Evolutionary conservation across 2,888 invertebrate genomes (phyloP), one percentile per base, ranked within the genome.

Genomic region (Volucella zonaria): DNA sequence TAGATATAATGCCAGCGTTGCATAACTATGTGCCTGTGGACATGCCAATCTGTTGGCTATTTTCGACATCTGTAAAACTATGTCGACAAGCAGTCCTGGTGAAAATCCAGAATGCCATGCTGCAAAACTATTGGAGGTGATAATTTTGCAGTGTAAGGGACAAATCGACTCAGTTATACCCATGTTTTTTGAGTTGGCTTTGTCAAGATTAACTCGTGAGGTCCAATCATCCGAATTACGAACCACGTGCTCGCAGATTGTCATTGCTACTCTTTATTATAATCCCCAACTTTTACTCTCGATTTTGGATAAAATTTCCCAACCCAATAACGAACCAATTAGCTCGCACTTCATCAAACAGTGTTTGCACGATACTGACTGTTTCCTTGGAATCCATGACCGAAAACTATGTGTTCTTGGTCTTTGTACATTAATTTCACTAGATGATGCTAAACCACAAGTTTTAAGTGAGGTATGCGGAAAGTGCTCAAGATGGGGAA

Each of bases 81-180:
- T 96, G 88, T 90, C 95, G 85, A 94, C 94, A 56, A 93, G n/a
- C n/a, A n/a, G n/a, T n/a, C n/a, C 95, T 31, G 97, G 96, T 3
- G 99, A 99, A 92, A 97, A 98, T 89, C 95, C 96, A 1, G 98
- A 99, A 92, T 96, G 98, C 88, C 97, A 99, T 91, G 99, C 99
- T 18, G 99, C 98, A 56, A 99, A 99, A 93, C 93, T 99, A 49
- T 93, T 99, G 67, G 99, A 99, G 93, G 97, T 99, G 10, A 96
- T 99, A 86, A 95, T 99, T 87, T 93, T 99, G 71, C 99, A 99
- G 91, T 99, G 98, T 92, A 95, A 95, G 81, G 96, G 96, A 66
- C 95, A 95, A 91, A 97, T 98, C 83, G 97, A 98, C 92, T 95
- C 96, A 92, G n/a, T n/a, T n/a, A n/a, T n/a, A n/a, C n/a, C n/a